Conservation (phyloP, 2,888 invertebrate genomes). For the Saturnia japonica region DNA sequence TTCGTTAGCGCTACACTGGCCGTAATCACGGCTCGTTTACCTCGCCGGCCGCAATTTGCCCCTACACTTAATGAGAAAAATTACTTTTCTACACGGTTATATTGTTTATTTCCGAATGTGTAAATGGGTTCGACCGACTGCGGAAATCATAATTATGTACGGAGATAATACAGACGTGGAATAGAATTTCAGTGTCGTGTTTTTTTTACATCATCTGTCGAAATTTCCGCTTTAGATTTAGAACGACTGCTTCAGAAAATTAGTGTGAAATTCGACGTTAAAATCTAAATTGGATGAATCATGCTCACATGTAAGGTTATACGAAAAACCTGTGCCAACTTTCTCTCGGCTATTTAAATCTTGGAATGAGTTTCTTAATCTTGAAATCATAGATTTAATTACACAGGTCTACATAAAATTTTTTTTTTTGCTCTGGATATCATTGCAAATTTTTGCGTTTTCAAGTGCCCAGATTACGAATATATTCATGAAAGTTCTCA, state of each 20-base stretch:
- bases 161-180: not conserved
- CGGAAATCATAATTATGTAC: constrained; percentile 28
- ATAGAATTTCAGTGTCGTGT: not conserved
- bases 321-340: not conserved
- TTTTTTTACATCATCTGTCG: not conserved
- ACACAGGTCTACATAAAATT: too few species aligned
- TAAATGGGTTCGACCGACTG: constrained; percentile 34
- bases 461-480: too few species aligned
- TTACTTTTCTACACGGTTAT: constrained; percentile 29
- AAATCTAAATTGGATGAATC: not conserved
- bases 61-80: constrained; percentile 36
- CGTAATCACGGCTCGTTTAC: constrained; percentile 34
- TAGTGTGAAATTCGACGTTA: not conserved
- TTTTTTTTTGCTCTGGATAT: too few species aligned
- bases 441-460: too few species aligned
- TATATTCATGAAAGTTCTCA: too few species aligned
- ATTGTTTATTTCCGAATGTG: constrained; percentile 31
- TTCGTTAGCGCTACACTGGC: constrained; percentile 37
- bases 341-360: too few species aligned
- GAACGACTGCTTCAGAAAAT: not conserved
- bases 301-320: not conserved
- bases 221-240: not conserved
- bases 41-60: constrained; percentile 34
- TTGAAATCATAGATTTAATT: too few species aligned
- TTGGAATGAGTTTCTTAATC: too few species aligned